Base-by-base conservation (phyloP, 2,113 vertebrate genomes). In the Rhea americana region DNA sequence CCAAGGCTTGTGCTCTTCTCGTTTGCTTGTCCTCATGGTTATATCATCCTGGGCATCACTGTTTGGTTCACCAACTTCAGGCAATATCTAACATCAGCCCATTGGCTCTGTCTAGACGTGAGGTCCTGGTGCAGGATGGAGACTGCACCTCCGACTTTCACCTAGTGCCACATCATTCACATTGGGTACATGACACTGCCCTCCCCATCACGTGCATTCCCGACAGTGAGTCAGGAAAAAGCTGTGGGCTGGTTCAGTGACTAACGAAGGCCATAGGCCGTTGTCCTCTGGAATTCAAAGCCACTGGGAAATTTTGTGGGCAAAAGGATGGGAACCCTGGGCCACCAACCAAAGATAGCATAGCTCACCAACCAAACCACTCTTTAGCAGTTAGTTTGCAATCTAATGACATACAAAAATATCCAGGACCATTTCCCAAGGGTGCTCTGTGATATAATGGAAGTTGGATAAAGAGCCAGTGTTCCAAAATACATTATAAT, bases 401-500 rank as follows among this genome's bases (percentile, higher is more conserved):
- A 55, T 3, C 16, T 37, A 47, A 71, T 3, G 55, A 11, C 43
- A 55, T 22, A 59, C 61, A 30, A 3, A 92, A 93, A 88, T 82
- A 82, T 3, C 89, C 72, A 56, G 56, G 26, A 10, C 45, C 2
- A 0, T 53, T 76, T 68, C 82, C 61, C 43, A 7, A 20, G 70
- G 50, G 58, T 37, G 58, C 55, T 66, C 73, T 11, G 35, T 79
- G 84, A 70, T 56, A 90, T 7, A 63, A 82, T 24, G 61, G 87
- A 8, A 65, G 80, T 48, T 79, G 95, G 50, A 45, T 28, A 35
- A 87, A 93, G 88, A 96, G 53, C 51, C 13, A 30, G 58, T 89
- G 24, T 87, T 97, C 90, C 62, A 51, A 96, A 96, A 95, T 96
- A 95, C 90, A 50, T 95, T 95, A 71, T 97, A 96, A 97, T 97